phyloP scores from a whole-genome alignment of 1,140 invertebrate genomes.

The Ips typographus region DNA sequence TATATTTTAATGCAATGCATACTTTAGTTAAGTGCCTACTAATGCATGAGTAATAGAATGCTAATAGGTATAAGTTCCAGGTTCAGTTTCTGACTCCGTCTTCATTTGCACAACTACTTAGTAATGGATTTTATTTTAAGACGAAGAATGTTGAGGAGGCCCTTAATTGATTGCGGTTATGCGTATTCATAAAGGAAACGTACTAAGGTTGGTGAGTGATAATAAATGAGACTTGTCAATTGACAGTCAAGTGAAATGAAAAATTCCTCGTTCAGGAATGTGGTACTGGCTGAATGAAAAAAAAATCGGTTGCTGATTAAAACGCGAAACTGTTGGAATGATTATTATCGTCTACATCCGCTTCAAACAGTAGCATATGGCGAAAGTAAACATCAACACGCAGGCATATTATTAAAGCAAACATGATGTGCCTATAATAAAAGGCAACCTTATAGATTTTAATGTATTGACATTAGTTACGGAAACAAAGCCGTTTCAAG shows the following conservation, averaged over 20 bases:
- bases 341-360: not conserved
- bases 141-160: not conserved
- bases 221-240: not conserved
- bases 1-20: slow-evolving; percentile 15
- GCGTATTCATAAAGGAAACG: slow-evolving; percentile 1
- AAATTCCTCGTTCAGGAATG: not conserved
- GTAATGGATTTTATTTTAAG: slow-evolving; percentile 12
- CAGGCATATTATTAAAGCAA: not conserved
- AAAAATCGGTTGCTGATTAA: not conserved
- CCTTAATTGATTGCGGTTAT: slow-evolving; percentile 1
- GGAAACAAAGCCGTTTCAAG: too few species aligned
- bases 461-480: not conserved
- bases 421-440: not conserved
- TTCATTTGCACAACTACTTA: slow-evolving; percentile 11
- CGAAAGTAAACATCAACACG: not conserved
- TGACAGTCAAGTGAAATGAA: not conserved
- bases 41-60: slow-evolving; percentile 13
- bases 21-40: slow-evolving; percentile 8
- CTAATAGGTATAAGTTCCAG: slow-evolving; percentile 13
- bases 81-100: slow-evolving; percentile 4
- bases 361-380: not conserved
- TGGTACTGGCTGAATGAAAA: not conserved
- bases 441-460: not conserved
- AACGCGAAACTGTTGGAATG: not conserved
- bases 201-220: not conserved